These are phyloP conservation scores for Anastatus disparis DNA, from an alignment of 1,140 invertebrate species.

Conservation along the genomic window DNA sequence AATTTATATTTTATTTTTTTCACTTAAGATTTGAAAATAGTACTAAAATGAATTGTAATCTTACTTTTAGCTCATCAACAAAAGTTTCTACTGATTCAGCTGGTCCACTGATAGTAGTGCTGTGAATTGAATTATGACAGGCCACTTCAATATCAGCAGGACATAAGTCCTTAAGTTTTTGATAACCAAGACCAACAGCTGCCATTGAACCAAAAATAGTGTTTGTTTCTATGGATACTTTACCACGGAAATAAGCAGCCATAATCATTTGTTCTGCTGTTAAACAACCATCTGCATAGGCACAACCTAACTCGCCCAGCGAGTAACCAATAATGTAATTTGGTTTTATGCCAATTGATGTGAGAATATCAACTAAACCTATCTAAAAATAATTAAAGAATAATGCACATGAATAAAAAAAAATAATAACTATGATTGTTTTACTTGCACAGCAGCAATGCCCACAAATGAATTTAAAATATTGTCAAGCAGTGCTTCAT, in stretches of 20 bases:
- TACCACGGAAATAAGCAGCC: constrained; percentile 85
- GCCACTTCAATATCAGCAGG: constrained; percentile 74
- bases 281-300: constrained; percentile 85
- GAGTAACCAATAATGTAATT: constrained; percentile 86
- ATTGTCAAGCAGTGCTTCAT: constrained; percentile 82
- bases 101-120: constrained; percentile 78
- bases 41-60: no score
- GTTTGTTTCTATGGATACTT: constrained; percentile 82
- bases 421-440: background rate
- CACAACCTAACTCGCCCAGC: constrained; percentile 82
- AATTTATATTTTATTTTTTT: no score
- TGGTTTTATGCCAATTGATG: constrained; percentile 72
- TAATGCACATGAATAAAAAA: no score
- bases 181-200: constrained; percentile 76
- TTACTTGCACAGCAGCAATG: constrained; percentile 85
- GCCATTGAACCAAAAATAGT: constrained; percentile 87
- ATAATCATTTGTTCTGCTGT: constrained; percentile 84
- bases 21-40: background rate
- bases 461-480: constrained; percentile 90
- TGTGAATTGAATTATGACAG: constrained; percentile 78
- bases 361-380: constrained; percentile 79
- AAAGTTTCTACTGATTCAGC: constrained; percentile 64
- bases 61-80: constrained; percentile 63
- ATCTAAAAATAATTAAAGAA: constrained; percentile 69
- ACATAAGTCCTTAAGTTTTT: constrained; percentile 65